A percentile compares a stretch with the other conserved stretches of the same genome.
phyloP scores from a whole-genome alignment of 2,113 vertebrate genomes.

The Pseudonaja textilis region DNA sequence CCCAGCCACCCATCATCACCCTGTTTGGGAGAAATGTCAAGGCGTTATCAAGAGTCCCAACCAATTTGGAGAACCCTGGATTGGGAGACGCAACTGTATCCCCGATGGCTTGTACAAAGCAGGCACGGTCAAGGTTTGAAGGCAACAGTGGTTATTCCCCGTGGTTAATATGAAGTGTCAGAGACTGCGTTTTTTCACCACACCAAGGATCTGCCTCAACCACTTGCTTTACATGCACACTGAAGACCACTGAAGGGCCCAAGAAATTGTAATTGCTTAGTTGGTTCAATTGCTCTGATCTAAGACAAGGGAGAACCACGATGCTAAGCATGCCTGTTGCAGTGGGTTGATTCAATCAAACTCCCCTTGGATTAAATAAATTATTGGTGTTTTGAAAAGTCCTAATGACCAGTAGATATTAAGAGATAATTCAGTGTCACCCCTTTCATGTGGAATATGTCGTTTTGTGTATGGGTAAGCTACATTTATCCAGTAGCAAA shows the following conservation, averaged over 20 bases:
- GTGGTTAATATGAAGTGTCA: background rate
- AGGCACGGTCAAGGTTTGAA: background rate
- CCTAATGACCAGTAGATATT: background rate
- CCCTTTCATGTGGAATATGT: background rate
- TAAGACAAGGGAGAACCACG: background rate
- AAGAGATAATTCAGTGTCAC: background rate
- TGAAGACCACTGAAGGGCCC: background rate
- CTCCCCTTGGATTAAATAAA: background rate
- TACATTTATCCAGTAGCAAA: background rate
- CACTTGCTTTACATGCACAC: background rate
- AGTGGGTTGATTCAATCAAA: background rate
- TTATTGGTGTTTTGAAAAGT: background rate
- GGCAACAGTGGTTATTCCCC: background rate
- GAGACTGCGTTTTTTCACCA: background rate
- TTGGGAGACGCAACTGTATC: background rate
- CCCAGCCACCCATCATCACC: background rate
- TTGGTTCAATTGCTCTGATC: background rate
- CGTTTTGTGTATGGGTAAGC: background rate
- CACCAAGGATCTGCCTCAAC: background rate
- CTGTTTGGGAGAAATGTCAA: background rate
- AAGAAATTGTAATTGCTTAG: background rate
- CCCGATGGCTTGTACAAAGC: background rate
- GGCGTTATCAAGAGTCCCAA: background rate
- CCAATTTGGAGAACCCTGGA: background rate
- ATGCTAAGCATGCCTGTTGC: background rate